Conservation (phyloP, 1,140 invertebrate genomes). For the Brachionus plicatilis region DNA sequence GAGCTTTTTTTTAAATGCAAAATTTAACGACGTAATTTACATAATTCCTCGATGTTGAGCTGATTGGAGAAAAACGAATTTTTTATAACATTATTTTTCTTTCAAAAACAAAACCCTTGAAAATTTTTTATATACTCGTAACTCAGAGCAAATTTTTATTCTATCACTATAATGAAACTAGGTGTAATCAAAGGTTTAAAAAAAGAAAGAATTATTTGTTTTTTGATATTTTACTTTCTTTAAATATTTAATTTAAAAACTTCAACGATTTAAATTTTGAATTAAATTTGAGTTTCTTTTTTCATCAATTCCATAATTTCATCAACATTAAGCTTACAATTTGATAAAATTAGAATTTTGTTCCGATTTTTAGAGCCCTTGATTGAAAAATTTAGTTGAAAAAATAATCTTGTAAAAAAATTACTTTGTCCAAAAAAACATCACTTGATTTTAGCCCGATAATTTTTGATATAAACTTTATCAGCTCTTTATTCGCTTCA, state of each 20-base stretch:
- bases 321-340: background rate
- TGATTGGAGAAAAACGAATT: background rate
- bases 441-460: constrained; percentile 66
- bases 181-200: background rate
- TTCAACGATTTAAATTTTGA: background rate
- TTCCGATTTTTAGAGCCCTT: constrained; percentile 29
- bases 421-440: constrained; percentile 64
- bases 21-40: background rate
- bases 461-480: constrained; percentile 66
- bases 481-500: constrained; percentile 69
- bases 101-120: background rate
- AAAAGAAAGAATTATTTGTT: background rate
- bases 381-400: background rate
- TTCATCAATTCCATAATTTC: background rate
- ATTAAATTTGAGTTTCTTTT: background rate
- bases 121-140: background rate
- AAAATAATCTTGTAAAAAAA: background rate
- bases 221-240: background rate
- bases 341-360: constrained; percentile 6
- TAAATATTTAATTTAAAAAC: background rate
- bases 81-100: background rate
- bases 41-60: background rate
- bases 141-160: background rate
- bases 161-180: background rate
- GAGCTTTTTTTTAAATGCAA: background rate